These are phyloP conservation scores for Aeoliscus strigatus DNA, from an alignment of 2,797 vertebrate genomes.

Conservation along the genomic window DNA sequence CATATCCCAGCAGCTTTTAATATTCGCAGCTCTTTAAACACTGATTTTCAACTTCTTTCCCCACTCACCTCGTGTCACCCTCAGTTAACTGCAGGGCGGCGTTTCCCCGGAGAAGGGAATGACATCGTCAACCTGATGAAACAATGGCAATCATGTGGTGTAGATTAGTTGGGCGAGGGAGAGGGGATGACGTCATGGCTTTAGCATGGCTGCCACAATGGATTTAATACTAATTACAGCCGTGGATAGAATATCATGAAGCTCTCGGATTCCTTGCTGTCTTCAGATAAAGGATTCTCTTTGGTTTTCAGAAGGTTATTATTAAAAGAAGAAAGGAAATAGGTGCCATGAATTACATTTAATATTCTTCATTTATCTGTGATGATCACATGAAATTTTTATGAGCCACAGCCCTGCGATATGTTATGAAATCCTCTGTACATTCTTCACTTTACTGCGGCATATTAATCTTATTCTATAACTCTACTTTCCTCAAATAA, in stretches of 20 bases:
- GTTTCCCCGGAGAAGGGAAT: conserved; percentile 30
- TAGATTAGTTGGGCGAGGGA: conserved; percentile 35
- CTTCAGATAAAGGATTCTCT: conserved; percentile 13
- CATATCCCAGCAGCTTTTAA: conserved; percentile 8
- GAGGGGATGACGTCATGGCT: conserved; percentile 53
- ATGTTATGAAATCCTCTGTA: too few species aligned
- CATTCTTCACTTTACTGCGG: too few species aligned
- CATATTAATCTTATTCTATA: too few species aligned
- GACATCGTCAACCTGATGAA: conserved; percentile 39
- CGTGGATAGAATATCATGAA: conserved; percentile 15
- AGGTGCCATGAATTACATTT: too few species aligned
- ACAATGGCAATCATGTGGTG: conserved; percentile 51
- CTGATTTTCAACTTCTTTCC: too few species aligned
- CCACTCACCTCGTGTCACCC: conserved; percentile 26
- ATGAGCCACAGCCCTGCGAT: background rate
- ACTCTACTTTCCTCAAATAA: too few species aligned
- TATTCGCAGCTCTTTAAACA: conserved; percentile 24
- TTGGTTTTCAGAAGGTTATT: background rate
- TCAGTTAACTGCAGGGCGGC: conserved; percentile 27
- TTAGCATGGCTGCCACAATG: conserved; percentile 26
- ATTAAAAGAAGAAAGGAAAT: background rate
- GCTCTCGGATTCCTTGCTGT: conserved; percentile 3
- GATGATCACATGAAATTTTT: background rate
- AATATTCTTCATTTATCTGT: background rate
- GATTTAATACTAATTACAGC: conserved; percentile 44